Evolutionary conservation across 2,113 vertebrate species (phyloP).

Genomic region (Vidua chalybeata): DNA sequence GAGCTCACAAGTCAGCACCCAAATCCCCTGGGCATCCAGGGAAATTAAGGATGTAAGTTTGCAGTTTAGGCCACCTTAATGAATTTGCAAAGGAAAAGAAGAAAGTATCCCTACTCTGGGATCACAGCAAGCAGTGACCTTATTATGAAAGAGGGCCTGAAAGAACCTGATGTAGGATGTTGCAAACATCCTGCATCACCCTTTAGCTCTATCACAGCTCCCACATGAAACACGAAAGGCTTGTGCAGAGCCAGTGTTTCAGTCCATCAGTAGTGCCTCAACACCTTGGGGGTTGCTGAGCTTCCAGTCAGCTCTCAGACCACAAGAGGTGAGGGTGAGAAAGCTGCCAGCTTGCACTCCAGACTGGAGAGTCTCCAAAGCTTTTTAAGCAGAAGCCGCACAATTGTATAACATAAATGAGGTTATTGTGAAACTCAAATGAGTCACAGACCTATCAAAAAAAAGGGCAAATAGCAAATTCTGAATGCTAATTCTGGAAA

Average conservation of each 20-base stretch:
- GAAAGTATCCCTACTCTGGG: not conserved
- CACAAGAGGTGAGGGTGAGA: not conserved
- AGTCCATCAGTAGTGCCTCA: not conserved
- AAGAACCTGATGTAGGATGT: not conserved
- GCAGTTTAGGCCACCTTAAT: not conserved
- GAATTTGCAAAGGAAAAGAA: not conserved
- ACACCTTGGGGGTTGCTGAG: not conserved
- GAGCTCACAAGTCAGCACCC: not conserved
- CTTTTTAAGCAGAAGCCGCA: not conserved
- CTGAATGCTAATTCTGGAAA: not conserved
- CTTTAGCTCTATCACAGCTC: not conserved
- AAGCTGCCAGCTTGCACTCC: not conserved
- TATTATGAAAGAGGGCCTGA: not conserved
- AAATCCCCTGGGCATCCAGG: not conserved
- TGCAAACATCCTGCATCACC: no score
- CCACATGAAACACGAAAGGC: not conserved
- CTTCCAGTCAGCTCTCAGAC: not conserved
- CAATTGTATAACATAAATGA: accelerated
- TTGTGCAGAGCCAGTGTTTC: not conserved
- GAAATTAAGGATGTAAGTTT: not conserved
- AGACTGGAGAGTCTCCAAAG: not conserved
- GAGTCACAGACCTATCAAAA: accelerated
- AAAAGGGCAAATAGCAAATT: not conserved
- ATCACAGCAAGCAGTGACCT: not conserved
- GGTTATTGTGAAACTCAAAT: not conserved